Base-by-base conservation (phyloP, 1,140 invertebrate genomes). In the Drosophila albomicans region DNA sequence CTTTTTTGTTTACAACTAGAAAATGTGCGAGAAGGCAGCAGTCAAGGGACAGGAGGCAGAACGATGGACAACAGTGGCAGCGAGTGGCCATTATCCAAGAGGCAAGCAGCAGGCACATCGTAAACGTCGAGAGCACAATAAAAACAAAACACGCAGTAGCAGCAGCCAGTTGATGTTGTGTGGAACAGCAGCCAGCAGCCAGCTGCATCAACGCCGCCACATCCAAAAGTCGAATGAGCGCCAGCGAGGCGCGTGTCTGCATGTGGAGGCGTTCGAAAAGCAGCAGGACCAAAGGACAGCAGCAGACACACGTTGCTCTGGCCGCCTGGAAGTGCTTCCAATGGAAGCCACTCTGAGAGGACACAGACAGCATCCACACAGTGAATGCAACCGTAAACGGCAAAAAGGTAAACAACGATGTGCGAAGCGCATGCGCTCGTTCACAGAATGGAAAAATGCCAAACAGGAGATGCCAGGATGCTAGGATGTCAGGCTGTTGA, bases 161-260 rank as follows among this genome's bases (percentile, higher is more conserved):
- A 20, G 16, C 16, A 67, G 46, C 57, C 35, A 11, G 32, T 11
- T 20, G 63, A 20, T n/a, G 11, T 25, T 28, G n/a, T 48, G 45
- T 15, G n/a, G 32, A 41, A 15, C 7, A 38, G 35, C 35, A 38
- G 35, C 30, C 30, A 15, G 52, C 46, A 63, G 66, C 45, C 49
- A 77, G 63, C 74, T 84, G 85, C 84, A 89, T 73, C 85, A 76
- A 52, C 78, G 70, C 57, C 78, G 82, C 68, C 82, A 56, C 78
- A 57, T 88, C 85, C 85, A 77, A 25, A 25, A 88, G 85, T 79
- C 69, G 85, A 88, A 88, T 88, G 85, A 88, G 71, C 85, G 74
- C 56, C 71, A 66, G 41, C 49, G 15, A 69, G 51, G 32, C 70
- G 56, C 70, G 64, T 64, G 46, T 78, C 65, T 56, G 69, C 59